phyloP scores from a whole-genome alignment of 2,113 vertebrate species.

The Leucoraja erinaceus region DNA sequence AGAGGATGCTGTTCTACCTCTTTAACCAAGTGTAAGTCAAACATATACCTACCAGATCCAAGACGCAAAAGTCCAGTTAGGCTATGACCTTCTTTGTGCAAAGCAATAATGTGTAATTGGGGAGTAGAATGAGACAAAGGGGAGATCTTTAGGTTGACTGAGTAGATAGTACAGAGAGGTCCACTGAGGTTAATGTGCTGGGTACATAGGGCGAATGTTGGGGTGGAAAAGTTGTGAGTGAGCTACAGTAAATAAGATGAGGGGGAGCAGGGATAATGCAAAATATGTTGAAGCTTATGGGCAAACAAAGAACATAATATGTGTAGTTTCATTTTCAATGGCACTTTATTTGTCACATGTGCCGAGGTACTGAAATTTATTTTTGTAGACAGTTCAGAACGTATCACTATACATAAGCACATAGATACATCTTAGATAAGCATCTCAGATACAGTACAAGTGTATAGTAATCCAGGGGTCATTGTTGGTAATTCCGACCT shows the following conservation, averaged over 20 bases:
- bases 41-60: not conserved
- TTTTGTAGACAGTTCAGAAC: too few species aligned
- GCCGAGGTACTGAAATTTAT: too few species aligned
- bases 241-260: not conserved
- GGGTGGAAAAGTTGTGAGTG: not conserved
- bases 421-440: too few species aligned
- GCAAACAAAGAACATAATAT: not conserved
- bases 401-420: too few species aligned
- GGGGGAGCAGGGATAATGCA: not conserved
- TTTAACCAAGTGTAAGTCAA: constrained; percentile 64
- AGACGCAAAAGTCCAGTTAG: not conserved
- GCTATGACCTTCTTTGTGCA: not conserved
- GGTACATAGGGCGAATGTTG: not conserved
- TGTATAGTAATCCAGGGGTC: not conserved
- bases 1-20: not conserved
- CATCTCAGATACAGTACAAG: too few species aligned
- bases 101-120: not conserved
- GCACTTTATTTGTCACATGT: too few species aligned
- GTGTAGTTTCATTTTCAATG: not conserved
- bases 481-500: not conserved
- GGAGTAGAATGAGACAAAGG: not conserved
- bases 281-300: not conserved
- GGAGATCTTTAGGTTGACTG: not conserved
- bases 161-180: not conserved
- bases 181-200: not conserved